Evolutionary conservation across 2,797 vertebrate genomes (phyloP), one percentile per base, ranked within the genome.

Genomic region (Catharus ustulatus): DNA sequence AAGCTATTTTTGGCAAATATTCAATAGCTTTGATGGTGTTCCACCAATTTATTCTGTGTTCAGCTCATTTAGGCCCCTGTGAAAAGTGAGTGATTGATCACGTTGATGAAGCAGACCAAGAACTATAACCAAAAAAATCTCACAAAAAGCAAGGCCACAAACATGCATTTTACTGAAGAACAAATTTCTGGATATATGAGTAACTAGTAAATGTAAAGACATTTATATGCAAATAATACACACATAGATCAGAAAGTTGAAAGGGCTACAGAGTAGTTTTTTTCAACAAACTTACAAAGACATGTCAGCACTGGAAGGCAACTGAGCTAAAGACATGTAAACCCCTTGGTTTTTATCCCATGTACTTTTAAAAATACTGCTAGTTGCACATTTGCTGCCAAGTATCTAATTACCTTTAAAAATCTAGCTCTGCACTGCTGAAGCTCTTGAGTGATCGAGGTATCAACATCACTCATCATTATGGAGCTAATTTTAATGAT

Each of bases 401-500:
- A 76, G 74, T 61, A 84, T 54, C 85, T 94, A 90, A 96, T 91
- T 94, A 92, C 49, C 81, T 84, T 86, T 88, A 93, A 92, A 95
- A 93, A 92, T 87, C 79, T 46, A 90, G 84, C 74, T 87, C 62
- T 74, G 67, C 67, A 76, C 83, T 76, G 55, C 67, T 90, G 76
- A 93, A 92, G 80, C 79, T 91, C 89, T 92, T 82, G 76, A 93
- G 75, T 62, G 78, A 95, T 89, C 4, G 7, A 94, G 85, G 81
- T 64, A 95, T 81, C 83, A 84, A 90, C 90, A 96, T 87, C 84
- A 94, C 61, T 95, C 91, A 84, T 90, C 87, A 84, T 94, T 91
- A 94, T 67, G 77, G 84, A 94, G 87, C 92, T 94, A 94, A 94
- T 95, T 94, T 91, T 93, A 95, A 94, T 93, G 95, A 93, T 94